phyloP scores from a whole-genome alignment of 2,113 vertebrate genomes.

The Terrapene triunguis region DNA sequence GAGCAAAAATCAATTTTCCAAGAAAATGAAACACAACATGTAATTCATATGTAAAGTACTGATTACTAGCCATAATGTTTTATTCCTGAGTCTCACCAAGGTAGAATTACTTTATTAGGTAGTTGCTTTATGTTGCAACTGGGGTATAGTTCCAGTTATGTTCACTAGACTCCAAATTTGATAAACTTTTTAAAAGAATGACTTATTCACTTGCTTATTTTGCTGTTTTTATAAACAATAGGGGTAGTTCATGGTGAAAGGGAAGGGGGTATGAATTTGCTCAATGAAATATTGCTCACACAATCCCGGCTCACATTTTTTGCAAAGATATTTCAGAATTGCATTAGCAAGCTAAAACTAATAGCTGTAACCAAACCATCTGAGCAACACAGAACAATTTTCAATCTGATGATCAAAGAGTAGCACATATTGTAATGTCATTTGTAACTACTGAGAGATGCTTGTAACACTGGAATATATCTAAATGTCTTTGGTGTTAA shows the following conservation, averaged over 20 bases:
- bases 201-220: not conserved
- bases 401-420: constrained; percentile 6
- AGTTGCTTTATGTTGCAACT: not conserved
- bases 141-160: not conserved
- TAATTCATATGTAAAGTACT: not conserved
- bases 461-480: not conserved
- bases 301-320: not conserved
- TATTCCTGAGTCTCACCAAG: not conserved
- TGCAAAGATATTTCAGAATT: not conserved
- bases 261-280: not conserved
- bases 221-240: not conserved
- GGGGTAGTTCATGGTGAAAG: not conserved
- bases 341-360: constrained; percentile 32
- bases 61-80: not conserved
- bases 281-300: not conserved
- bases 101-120: not conserved
- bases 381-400: constrained; percentile 6
- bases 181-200: not conserved
- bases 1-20: not conserved
- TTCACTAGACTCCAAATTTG: not conserved
- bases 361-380: constrained; percentile 33
- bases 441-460: not conserved
- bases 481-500: not conserved
- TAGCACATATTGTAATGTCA: not conserved
- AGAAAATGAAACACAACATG: not conserved